A percentile compares a stretch with the other conserved stretches of the same genome.
Evolutionary conservation across 2,113 vertebrate species (phyloP).

Genomic region (Pristiophorus japonicus): DNA sequence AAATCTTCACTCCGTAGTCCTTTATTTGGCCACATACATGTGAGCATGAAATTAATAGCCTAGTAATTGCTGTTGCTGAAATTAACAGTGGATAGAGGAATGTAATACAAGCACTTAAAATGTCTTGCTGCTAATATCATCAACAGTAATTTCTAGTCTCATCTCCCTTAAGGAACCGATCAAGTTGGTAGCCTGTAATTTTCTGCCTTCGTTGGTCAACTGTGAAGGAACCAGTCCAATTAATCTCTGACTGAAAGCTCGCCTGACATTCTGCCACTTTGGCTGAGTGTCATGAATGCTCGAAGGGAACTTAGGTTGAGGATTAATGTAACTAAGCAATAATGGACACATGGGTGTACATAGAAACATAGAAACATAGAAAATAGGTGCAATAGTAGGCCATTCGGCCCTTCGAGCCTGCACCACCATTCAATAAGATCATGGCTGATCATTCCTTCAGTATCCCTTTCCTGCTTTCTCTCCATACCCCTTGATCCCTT

Average conservation of each 20-base stretch:
- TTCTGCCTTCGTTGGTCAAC: not conserved
- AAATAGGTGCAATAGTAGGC: no score
- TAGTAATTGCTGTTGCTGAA: no score
- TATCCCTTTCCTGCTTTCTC: no score
- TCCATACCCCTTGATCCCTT: no score
- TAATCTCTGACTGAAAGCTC: not conserved
- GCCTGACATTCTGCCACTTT: not conserved
- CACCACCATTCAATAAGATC: no score
- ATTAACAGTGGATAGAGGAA: not conserved
- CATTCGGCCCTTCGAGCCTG: no score
- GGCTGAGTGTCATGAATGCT: not conserved
- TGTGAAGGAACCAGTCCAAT: not conserved
- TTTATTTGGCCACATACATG: not conserved
- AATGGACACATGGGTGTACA: not conserved
- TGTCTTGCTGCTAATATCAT: not conserved
- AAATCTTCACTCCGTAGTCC: not conserved
- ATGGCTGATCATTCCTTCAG: no score
- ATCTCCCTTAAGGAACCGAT: not conserved
- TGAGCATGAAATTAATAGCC: not conserved
- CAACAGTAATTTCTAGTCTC: not conserved
- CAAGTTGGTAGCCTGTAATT: not conserved
- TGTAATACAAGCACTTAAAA: not conserved
- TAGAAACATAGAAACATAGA: no score
- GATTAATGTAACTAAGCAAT: slow-evolving; percentile 14
- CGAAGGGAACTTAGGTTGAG: not conserved